Conservation (phyloP, 2,888 invertebrate species). For the Melipona beecheii region DNA sequence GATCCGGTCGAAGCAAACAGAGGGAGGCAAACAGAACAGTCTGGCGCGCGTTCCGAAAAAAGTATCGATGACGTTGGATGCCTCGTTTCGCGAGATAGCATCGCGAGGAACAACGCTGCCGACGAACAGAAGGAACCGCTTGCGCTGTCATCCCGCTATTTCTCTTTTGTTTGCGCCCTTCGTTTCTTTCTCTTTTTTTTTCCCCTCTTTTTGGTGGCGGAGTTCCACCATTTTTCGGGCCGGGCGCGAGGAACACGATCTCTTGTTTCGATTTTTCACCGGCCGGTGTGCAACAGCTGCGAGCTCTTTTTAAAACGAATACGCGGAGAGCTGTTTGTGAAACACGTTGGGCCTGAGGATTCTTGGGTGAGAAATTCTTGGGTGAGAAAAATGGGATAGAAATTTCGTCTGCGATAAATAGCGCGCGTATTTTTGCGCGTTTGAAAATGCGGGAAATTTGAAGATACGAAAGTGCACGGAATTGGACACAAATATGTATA, state of each 20-base stretch:
- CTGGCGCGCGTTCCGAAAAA: slow-evolving; percentile 44
- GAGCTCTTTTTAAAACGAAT: background rate
- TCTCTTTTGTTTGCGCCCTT: slow-evolving; percentile 9
- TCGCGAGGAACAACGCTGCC: slow-evolving; percentile 54
- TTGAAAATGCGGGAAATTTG: too few relatives aligned
- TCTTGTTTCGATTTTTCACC: slow-evolving; percentile 35
- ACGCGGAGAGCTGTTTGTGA: background rate
- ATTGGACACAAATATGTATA: too few relatives aligned
- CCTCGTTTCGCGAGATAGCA: slow-evolving; percentile 56
- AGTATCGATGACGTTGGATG: slow-evolving; percentile 45
- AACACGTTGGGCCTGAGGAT: background rate
- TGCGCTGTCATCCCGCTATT: background rate
- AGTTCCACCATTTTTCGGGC: background rate
- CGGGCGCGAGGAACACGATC: slow-evolving; percentile 10
- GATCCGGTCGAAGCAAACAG: slow-evolving; percentile 38
- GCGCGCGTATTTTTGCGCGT: too few relatives aligned
- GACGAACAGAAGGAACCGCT: slow-evolving; percentile 41
- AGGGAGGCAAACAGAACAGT: slow-evolving; percentile 32
- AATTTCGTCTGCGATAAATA: too few relatives aligned
- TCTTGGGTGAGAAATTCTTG: background rate
- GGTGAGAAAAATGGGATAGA: too few relatives aligned
- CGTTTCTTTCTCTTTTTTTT: background rate
- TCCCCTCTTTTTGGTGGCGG: background rate
- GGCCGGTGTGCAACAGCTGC: background rate
- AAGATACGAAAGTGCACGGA: too few relatives aligned